Evolutionary conservation across 23 tunicate genomes (phyloP).

Genomic region (Botrylloides violaceus): DNA sequence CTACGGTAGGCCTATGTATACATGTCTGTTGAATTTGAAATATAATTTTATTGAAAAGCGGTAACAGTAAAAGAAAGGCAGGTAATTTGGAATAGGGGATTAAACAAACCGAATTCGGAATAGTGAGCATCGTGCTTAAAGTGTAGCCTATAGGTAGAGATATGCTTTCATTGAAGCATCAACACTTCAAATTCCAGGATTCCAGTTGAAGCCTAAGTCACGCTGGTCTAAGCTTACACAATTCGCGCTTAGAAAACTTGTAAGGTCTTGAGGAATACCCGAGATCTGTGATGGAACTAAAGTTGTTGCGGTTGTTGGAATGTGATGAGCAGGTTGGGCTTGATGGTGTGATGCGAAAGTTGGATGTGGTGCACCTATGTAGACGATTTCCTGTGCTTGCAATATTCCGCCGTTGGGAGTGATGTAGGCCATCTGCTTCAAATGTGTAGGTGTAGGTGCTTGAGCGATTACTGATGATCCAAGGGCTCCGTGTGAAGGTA

Average conservation of each 20-base stretch:
- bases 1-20: no score
- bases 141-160: no score
- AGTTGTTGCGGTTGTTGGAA: not conserved
- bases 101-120: no score
- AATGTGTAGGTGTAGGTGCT: slow-evolving; percentile 25
- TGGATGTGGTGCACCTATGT: slow-evolving; percentile 26
- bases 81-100: not conserved
- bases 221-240: slow-evolving; percentile 10
- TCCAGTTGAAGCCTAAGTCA: slow-evolving; percentile 17
- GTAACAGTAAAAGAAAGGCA: not conserved
- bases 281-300: not conserved
- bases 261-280: slow-evolving; percentile 2
- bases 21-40: not conserved
- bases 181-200: not conserved
- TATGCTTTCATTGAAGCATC: no score
- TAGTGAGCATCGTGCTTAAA: no score
- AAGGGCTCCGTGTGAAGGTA: slow-evolving; percentile 18
- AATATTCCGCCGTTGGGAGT: slow-evolving; percentile 39
- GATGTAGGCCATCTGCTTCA: slow-evolving; percentile 51
- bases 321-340: not conserved
- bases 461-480: not conserved
- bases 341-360: not conserved
- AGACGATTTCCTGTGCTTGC: slow-evolving; percentile 57
- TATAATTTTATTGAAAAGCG: not conserved
- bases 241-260: not conserved